Percentiles rank a stretch among this genome's conserved stretches.
Conservation (phyloP, 2,888 invertebrate species). For the Arctia plantaginis region DNA sequence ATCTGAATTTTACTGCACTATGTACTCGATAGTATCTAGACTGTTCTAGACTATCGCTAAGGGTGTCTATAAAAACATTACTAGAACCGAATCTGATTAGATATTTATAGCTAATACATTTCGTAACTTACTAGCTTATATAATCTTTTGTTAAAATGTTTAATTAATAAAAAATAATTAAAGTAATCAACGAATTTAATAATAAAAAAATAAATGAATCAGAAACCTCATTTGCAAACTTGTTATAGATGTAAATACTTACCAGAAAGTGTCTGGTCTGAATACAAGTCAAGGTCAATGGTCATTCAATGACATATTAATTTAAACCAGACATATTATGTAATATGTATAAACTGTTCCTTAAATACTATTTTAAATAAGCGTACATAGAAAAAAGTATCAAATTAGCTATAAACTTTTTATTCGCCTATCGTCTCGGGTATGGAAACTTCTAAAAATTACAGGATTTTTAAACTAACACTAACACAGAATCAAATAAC, state of each 20-base stretch:
- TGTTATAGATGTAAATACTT: background rate
- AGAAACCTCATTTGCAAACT: background rate
- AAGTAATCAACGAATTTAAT: too few relatives aligned
- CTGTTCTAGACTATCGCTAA: too few relatives aligned
- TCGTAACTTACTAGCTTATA: background rate
- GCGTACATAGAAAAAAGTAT: background rate
- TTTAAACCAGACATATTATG: background rate
- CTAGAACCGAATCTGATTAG: too few relatives aligned
- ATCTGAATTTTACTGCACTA: background rate
- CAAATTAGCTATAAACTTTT: background rate
- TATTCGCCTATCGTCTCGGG: background rate
- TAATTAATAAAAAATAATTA: too few relatives aligned
- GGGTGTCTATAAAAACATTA: too few relatives aligned
- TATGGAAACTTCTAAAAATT: too few relatives aligned
- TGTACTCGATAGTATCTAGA: too few relatives aligned
- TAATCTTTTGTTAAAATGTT: too few relatives aligned
- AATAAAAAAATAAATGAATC: background rate
- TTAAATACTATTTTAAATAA: background rate
- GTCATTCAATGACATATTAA: constrained; percentile 3
- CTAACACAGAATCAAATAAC: too few relatives aligned
- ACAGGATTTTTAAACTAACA: too few relatives aligned
- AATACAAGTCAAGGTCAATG: constrained; percentile 34
- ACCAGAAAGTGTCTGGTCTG: constrained; percentile 23
- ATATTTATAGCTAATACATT: too few relatives aligned
- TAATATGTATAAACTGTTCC: background rate